These are phyloP conservation scores for Limnothrissa miodon DNA, from an alignment of 2,113 vertebrate genomes.

Conservation along the genomic window DNA sequence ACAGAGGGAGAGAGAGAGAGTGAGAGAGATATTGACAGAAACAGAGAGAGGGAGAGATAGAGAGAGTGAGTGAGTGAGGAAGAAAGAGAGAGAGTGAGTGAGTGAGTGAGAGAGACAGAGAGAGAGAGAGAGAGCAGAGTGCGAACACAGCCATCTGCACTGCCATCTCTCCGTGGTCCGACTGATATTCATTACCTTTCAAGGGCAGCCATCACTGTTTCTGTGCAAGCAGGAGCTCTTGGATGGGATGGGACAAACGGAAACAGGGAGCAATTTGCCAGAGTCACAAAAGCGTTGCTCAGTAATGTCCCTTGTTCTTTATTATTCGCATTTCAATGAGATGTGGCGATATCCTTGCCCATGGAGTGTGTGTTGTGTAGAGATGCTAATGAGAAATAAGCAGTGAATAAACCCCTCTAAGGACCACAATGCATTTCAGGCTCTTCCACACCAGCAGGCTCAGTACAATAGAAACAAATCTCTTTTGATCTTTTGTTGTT, in stretches of 20 bases:
- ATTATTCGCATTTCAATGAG: neutral
- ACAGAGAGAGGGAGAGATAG: conserved; percentile 29
- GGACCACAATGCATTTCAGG: neutral
- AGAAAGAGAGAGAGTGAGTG: conserved; percentile 21
- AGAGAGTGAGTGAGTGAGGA: conserved; percentile 30
- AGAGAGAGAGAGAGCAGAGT: conserved; percentile 34
- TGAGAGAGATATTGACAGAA: too few relatives aligned
- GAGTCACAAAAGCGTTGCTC: neutral
- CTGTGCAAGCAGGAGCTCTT: conserved; percentile 12
- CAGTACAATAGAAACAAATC: neutral
- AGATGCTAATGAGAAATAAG: neutral
- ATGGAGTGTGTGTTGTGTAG: neutral
- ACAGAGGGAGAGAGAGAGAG: conserved; percentile 29
- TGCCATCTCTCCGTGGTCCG: conserved; percentile 26
- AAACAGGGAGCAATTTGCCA: neutral
- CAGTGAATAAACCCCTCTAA: neutral
- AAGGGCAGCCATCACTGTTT: conserved; percentile 41
- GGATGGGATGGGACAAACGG: neutral
- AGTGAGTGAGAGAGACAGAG: conserved; percentile 17
- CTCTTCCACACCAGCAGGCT: neutral
- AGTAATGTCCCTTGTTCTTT: neutral
- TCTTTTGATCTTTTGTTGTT: neutral
- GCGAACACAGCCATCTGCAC: conserved; percentile 50
- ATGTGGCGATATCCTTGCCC: neutral
- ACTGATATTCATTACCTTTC: conserved; percentile 43